Percentiles rank a stretch among this genome's conserved stretches.
phyloP scores from a whole-genome alignment of 1,140 invertebrate species.

The Drosophila grimshawi region DNA sequence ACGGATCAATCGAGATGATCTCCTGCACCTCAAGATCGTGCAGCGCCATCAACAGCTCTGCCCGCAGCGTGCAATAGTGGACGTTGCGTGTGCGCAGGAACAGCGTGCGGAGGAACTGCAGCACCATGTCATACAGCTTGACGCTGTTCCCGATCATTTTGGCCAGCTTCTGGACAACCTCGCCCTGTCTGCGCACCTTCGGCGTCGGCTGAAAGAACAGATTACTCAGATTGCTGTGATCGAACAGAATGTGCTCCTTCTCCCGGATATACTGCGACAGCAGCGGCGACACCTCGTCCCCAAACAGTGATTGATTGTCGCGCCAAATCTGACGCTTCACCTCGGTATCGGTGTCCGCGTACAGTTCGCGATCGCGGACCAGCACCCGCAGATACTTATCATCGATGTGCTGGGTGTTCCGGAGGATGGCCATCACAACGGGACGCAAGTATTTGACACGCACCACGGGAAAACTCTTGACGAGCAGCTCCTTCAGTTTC shows the following conservation, averaged over 20 bases:
- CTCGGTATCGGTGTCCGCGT: conserved; percentile 97
- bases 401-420: conserved; percentile 97
- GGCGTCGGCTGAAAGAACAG: conserved; percentile 96
- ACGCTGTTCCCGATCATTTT: conserved; percentile 99
- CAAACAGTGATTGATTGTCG: conserved; percentile 98
- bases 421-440: conserved; percentile 96
- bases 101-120: conserved; percentile 97
- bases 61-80: conserved; percentile 98
- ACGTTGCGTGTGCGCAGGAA: conserved; percentile 97
- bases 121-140: conserved; percentile 98
- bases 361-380: conserved; percentile 95
- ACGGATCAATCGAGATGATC: conserved; percentile 98
- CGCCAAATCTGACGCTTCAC: conserved; percentile 99
- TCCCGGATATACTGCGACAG: conserved; percentile 97
- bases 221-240: conserved; percentile 94
- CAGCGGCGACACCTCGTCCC: conserved; percentile 98
- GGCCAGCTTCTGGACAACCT: conserved; percentile 96
- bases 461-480: conserved; percentile 97
- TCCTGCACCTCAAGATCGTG: conserved; percentile 98
- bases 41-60: conserved; percentile 97
- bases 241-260: conserved; percentile 96
- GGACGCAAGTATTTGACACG: conserved; percentile 95
- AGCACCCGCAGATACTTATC: conserved; percentile 95
- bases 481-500: conserved; percentile 95
- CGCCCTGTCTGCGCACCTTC: conserved; percentile 96